Evolutionary conservation across 2,113 vertebrate species (phyloP).

Genomic region (Peromyscus polionotus): DNA sequence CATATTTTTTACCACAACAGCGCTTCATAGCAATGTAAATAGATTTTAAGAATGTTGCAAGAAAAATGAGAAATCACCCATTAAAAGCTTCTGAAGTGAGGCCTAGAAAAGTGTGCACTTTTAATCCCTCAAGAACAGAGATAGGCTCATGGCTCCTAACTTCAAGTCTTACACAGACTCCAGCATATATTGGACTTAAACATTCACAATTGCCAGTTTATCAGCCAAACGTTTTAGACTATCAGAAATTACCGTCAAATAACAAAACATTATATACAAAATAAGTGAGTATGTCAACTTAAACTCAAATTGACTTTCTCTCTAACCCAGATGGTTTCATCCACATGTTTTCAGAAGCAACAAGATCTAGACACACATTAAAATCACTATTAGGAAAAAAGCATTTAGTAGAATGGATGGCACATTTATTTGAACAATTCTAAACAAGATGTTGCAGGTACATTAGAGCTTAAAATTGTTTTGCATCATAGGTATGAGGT

Average conservation of each 20-base stretch:
- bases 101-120: neutral
- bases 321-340: neutral
- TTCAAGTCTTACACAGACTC: neutral
- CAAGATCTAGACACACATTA: neutral
- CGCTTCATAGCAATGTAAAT: neutral
- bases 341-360: neutral
- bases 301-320: neutral
- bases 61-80: slow-evolving; percentile 23
- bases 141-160: neutral
- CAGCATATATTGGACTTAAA: neutral
- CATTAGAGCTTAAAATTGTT: slow-evolving; percentile 15
- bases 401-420: neutral
- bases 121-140: neutral
- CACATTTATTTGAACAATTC: slow-evolving; percentile 32
- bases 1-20: neutral
- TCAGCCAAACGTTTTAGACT: neutral
- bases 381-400: slow-evolving; percentile 59
- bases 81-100: slow-evolving; percentile 12
- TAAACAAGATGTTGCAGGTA: neutral
- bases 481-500: neutral
- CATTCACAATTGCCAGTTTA: neutral
- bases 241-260: slow-evolving; percentile 4
- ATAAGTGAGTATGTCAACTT: neutral
- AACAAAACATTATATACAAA: neutral
- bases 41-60: slow-evolving; percentile 22